Evolutionary conservation across 2,888 invertebrate species (phyloP).

Genomic region (Parthenolecanium corni): DNA sequence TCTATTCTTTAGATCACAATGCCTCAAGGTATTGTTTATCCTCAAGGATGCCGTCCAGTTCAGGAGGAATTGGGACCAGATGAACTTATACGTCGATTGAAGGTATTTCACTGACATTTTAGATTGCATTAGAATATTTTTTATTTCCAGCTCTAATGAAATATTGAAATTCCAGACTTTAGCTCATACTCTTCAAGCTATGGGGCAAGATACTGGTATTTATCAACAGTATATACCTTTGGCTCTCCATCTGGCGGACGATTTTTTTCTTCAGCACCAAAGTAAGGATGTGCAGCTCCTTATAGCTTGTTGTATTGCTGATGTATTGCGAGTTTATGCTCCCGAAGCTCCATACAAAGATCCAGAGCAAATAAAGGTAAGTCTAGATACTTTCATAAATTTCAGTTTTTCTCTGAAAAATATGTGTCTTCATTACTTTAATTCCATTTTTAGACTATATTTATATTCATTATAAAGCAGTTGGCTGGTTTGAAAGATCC

Average conservation of each 20-base stretch:
- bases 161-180: constrained; percentile 49
- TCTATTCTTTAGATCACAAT: constrained; percentile 28
- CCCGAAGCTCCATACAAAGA: constrained; percentile 97
- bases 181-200: constrained; percentile 88
- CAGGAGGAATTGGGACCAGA: constrained; percentile 90
- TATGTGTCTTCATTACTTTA: neutral
- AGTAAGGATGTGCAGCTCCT: constrained; percentile 87
- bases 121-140: too few relatives aligned
- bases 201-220: constrained; percentile 86
- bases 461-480: constrained; percentile 88
- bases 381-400: too few relatives aligned
- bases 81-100: constrained; percentile 85
- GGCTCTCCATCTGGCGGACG: constrained; percentile 83
- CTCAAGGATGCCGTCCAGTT: constrained; percentile 87
- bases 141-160: neutral
- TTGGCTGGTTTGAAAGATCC: constrained; percentile 87
- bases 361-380: constrained; percentile 72
- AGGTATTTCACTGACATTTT: too few relatives aligned
- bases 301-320: constrained; percentile 94
- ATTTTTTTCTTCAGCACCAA: constrained; percentile 77
- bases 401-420: too few relatives aligned
- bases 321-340: constrained; percentile 89
- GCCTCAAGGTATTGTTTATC: constrained; percentile 60
- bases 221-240: constrained; percentile 84
- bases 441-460: constrained; percentile 54